These are phyloP conservation scores for Leucoraja erinaceus DNA, from an alignment of 2,113 vertebrate species.

Conservation along the genomic window DNA sequence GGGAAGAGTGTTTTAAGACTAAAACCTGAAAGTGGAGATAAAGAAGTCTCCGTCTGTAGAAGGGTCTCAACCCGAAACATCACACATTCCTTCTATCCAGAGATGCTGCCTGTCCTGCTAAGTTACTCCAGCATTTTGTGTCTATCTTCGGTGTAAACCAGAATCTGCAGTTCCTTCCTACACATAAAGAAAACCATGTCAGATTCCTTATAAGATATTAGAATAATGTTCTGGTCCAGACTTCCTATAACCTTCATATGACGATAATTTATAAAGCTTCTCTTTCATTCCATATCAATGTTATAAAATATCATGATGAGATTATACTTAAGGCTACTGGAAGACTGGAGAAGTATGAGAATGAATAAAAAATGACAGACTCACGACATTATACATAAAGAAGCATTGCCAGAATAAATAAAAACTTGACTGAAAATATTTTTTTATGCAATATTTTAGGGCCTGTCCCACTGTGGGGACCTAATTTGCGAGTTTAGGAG, in stretches of 20 bases:
- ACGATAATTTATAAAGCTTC: not conserved
- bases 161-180: too few relatives aligned
- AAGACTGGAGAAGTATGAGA: not conserved
- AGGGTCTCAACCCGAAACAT: too few relatives aligned
- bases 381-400: not conserved
- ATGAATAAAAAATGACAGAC: not conserved
- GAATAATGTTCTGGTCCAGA: not conserved
- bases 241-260: not conserved
- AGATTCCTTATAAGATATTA: not conserved
- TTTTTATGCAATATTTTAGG: not conserved
- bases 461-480: too few relatives aligned
- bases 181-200: too few relatives aligned
- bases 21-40: not conserved
- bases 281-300: not conserved
- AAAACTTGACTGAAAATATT: not conserved
- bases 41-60: too few relatives aligned
- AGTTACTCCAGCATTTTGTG: too few relatives aligned
- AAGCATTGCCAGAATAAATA: not conserved
- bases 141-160: too few relatives aligned
- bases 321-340: not conserved
- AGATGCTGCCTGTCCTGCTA: too few relatives aligned
- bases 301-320: not conserved
- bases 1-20: not conserved
- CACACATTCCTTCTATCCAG: too few relatives aligned
- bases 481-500: too few relatives aligned